phyloP scores from a whole-genome alignment of 2,113 vertebrate species.

The Alosa alosa region DNA sequence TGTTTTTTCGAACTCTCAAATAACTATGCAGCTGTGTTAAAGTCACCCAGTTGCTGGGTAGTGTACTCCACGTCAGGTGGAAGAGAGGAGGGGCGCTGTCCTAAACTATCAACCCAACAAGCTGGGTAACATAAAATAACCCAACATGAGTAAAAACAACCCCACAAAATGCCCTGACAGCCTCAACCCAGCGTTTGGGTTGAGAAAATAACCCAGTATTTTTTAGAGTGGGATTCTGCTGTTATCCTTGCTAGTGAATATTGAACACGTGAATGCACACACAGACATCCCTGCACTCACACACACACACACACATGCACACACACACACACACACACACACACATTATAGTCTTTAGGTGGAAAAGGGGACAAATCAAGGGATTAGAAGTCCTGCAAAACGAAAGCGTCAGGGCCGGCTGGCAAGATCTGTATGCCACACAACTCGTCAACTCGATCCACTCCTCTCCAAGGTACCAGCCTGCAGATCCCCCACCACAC shows the following conservation, averaged over 20 bases:
- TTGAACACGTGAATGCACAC: background rate
- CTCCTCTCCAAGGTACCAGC: background rate
- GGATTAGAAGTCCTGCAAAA: background rate
- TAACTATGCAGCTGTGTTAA: no score
- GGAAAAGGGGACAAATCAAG: background rate
- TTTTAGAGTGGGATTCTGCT: background rate
- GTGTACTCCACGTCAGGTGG: no score
- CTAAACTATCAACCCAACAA: no score
- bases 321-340: constrained; percentile 1
- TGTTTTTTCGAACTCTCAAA: no score
- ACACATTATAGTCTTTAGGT: background rate
- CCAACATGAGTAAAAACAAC: no score
- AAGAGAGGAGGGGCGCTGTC: no score
- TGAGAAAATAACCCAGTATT: no score
- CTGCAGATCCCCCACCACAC: background rate
- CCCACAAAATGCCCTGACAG: no score
- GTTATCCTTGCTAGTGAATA: background rate
- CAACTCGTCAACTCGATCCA: background rate
- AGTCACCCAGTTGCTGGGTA: no score
- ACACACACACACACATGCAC: background rate
- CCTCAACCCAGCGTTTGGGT: no score
- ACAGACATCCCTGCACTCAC: no score
- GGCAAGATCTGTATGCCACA: background rate
- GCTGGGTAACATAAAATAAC: no score
- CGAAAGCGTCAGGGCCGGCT: background rate